Conservation (phyloP, 2,888 invertebrate species). For the Eupithecia subfuscata region DNA sequence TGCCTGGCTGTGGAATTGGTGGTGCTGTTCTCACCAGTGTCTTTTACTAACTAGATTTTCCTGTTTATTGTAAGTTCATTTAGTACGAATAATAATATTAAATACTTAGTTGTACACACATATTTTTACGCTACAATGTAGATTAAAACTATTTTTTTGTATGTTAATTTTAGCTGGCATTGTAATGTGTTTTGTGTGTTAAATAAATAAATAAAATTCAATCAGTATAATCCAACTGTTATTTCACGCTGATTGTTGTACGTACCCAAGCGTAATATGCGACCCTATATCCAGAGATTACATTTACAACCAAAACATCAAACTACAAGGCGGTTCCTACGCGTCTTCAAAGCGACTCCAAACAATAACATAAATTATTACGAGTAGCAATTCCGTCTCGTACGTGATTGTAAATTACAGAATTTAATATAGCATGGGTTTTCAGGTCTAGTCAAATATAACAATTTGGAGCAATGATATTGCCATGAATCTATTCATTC, state of each 20-base stretch:
- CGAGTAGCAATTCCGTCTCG: conserved; percentile 2
- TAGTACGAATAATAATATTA: no score
- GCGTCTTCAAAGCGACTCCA: conserved; percentile 9
- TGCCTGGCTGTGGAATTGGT: no score
- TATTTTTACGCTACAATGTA: no score
- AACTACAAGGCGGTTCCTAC: background rate
- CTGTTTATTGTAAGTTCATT: no score
- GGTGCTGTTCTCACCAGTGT: no score
- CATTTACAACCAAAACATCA: conserved; percentile 13
- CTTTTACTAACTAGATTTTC: no score
- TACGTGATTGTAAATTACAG: background rate
- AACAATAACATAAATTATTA: conserved; percentile 14
- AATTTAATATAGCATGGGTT: conserved; percentile 4
- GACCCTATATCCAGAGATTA: background rate
- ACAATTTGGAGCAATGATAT: background rate
- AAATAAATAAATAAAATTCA: no score
- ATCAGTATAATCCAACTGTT: background rate
- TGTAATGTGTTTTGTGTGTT: no score
- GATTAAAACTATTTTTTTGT: no score
- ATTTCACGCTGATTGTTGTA: background rate
- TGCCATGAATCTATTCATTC: background rate
- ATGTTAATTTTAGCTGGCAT: no score
- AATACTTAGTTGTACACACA: no score
- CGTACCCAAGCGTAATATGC: background rate
- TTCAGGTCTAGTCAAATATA: background rate